These are phyloP conservation scores for Heliconius hermathena DNA, from an alignment of 1,140 invertebrate species.

Conservation along the genomic window DNA sequence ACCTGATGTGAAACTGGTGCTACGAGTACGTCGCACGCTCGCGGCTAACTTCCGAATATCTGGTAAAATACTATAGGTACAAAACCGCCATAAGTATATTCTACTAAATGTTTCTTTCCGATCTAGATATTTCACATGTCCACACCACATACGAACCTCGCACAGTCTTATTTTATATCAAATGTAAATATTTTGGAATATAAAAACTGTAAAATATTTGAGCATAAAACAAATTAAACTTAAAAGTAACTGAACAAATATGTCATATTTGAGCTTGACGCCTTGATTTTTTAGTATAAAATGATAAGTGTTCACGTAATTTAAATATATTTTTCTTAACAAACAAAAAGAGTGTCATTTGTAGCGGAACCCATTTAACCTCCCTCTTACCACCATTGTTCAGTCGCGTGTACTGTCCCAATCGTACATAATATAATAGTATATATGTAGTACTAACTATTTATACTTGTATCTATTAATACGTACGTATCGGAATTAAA, in stretches of 20 bases:
- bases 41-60: not conserved
- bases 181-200: conserved; percentile 24
- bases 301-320: not conserved
- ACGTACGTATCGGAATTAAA: not conserved
- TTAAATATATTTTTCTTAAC: not conserved
- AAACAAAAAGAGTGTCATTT: not conserved
- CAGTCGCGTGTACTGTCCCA: not conserved
- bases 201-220: conserved; percentile 35
- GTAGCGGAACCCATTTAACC: not conserved
- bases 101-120: not conserved
- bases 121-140: not conserved
- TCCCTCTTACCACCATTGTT: not conserved
- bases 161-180: conserved; percentile 50
- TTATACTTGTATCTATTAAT: not conserved
- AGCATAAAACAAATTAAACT: conserved; percentile 37
- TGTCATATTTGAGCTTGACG: conserved; percentile 32
- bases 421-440: not conserved
- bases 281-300: not conserved
- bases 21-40: conserved; percentile 33
- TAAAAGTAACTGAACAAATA: conserved; percentile 15
- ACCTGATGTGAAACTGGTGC: conserved; percentile 43
- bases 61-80: not conserved
- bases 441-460: conserved; percentile 3
- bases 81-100: conserved; percentile 14
- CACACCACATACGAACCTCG: conserved; percentile 45